A percentile compares a stretch with the other conserved stretches of the same genome.
Conservation (phyloP, 2,888 invertebrate species). For the Andrena praecox region DNA sequence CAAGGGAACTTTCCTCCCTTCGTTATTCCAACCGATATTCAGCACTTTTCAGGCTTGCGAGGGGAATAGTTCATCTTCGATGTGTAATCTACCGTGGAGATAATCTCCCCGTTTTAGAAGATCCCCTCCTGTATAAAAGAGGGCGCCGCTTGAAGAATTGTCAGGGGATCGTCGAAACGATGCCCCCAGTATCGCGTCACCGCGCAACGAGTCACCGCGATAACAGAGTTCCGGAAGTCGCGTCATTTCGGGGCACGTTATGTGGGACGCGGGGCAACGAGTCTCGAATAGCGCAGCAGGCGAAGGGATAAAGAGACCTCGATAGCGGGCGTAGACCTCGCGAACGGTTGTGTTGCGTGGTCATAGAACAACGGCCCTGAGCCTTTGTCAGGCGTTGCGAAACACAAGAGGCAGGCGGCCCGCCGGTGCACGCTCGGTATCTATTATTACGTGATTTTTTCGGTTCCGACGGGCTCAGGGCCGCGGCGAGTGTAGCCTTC, state of each 20-base stretch:
- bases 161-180: background rate
- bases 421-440: constrained; percentile 63
- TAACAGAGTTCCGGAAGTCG: constrained; percentile 35
- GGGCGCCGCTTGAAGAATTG: background rate
- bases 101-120: no score
- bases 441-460: constrained; percentile 71
- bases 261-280: constrained; percentile 29
- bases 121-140: no score
- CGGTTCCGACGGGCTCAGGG: constrained; percentile 53
- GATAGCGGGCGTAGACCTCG: constrained; percentile 75
- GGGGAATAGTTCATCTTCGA: no score
- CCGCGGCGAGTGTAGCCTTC: constrained; percentile 61
- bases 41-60: no score
- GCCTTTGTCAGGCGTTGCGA: constrained; percentile 73
- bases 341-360: constrained; percentile 48
- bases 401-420: constrained; percentile 51
- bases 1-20: background rate
- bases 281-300: constrained; percentile 38
- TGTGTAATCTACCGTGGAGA: no score
- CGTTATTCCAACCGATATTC: no score
- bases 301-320: constrained; percentile 64
- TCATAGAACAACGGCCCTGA: constrained; percentile 72
- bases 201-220: constrained; percentile 22
- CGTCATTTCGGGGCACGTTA: constrained; percentile 30
- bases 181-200: background rate